phyloP scores from a whole-genome alignment of 2,888 invertebrate species.

The Amphipoea lucens region DNA sequence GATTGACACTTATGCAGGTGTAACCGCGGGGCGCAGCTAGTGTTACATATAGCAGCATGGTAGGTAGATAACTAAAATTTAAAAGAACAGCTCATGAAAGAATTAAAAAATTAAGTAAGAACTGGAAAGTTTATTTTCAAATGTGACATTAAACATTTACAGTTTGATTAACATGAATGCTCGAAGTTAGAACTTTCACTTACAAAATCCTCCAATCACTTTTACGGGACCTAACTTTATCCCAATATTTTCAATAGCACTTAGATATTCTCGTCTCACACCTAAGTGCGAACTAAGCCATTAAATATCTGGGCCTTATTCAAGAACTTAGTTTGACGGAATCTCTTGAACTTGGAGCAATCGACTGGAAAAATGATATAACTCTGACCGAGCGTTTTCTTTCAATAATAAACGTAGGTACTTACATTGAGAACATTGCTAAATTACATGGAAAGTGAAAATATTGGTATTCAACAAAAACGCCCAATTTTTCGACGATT shows the following conservation, averaged over 20 bases:
- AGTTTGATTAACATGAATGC: not conserved
- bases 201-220: constrained; percentile 11
- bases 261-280: constrained; percentile 18
- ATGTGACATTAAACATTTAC: not conserved
- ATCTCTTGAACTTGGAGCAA: constrained; percentile 45
- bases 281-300: constrained; percentile 30
- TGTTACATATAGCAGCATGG: too few species aligned
- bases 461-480: not conserved
- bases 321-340: constrained; percentile 45
- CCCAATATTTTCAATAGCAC: constrained; percentile 24
- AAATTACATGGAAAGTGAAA: constrained; percentile 59
- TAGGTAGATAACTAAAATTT: not conserved
- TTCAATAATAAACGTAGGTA: constrained; percentile 31
- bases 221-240: not conserved
- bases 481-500: not conserved
- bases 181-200: constrained; percentile 2
- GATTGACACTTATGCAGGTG: too few species aligned
- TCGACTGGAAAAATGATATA: constrained; percentile 59
- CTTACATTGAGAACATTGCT: constrained; percentile 39
- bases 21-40: too few species aligned
- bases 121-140: not conserved
- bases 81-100: not conserved
- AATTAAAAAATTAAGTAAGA: not conserved
- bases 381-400: constrained; percentile 37
- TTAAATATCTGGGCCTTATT: constrained; percentile 42